A percentile compares a stretch with the other conserved stretches of the same genome.
Evolutionary conservation across 2,797 vertebrate species (phyloP).

Genomic region (Chelon auratus): DNA sequence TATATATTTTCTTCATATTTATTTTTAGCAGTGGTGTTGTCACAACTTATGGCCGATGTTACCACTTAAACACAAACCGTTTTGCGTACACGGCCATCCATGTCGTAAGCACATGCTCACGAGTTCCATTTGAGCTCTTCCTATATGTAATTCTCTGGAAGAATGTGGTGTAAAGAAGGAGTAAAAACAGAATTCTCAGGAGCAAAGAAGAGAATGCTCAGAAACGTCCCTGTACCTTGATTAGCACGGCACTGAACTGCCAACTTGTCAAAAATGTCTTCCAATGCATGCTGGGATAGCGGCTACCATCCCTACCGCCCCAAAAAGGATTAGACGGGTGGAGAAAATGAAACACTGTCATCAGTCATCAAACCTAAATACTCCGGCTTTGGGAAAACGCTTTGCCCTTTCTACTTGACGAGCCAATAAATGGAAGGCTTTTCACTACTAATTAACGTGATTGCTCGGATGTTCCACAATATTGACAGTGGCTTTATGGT

Average conservation of each 20-base stretch:
- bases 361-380: constrained; percentile 66
- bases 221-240: constrained; percentile 9
- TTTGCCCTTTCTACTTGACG: constrained; percentile 49
- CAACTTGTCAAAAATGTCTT: constrained; percentile 48
- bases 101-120: too few species aligned
- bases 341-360: constrained; percentile 51
- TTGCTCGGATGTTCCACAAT: constrained; percentile 39
- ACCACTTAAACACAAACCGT: too few species aligned
- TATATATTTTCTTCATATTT: too few species aligned
- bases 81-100: too few species aligned
- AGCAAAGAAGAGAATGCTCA: not conserved
- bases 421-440: constrained; percentile 72
- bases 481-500: constrained; percentile 64
- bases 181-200: not conserved
- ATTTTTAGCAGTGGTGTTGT: too few species aligned
- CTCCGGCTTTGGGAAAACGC: constrained; percentile 38
- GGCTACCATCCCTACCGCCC: constrained; percentile 30
- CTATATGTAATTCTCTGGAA: too few species aligned
- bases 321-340: constrained; percentile 62
- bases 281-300: constrained; percentile 43
- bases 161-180: not conserved
- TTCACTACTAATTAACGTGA: constrained; percentile 72
- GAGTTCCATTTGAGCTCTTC: too few species aligned
- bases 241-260: constrained; percentile 44
- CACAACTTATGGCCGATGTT: too few species aligned